phyloP scores from a whole-genome alignment of 2,888 invertebrate species.

The Nineta flava region DNA sequence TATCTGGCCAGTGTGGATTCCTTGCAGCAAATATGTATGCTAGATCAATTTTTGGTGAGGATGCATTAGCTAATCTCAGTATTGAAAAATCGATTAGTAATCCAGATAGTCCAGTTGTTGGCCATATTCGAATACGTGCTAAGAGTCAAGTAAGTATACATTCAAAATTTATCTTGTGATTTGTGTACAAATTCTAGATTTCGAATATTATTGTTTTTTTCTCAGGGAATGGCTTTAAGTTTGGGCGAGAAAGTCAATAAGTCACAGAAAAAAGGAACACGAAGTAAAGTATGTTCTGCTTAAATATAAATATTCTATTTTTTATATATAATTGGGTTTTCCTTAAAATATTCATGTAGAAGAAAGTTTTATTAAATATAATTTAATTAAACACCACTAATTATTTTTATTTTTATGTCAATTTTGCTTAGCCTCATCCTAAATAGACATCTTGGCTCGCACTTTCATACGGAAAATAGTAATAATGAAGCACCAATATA shows the following conservation, averaged over 20 bases:
- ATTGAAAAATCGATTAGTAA: constrained; percentile 90
- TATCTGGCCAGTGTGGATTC: constrained; percentile 96
- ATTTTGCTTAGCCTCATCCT: too few relatives aligned
- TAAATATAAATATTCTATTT: constrained; percentile 12
- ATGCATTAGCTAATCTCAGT: constrained; percentile 96
- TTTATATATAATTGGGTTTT: neutral
- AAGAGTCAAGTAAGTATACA: constrained; percentile 75
- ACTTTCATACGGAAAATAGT: too few relatives aligned
- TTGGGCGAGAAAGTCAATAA: constrained; percentile 96
- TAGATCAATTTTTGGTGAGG: constrained; percentile 94
- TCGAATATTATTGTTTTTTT: constrained; percentile 16
- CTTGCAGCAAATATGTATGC: constrained; percentile 99
- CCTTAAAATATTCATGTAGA: neutral
- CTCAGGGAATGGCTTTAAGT: constrained; percentile 94
- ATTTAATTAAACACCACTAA: too few relatives aligned
- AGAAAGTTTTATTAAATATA: too few relatives aligned
- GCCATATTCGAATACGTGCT: constrained; percentile 94
- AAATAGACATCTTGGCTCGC: too few relatives aligned
- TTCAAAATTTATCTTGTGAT: neutral
- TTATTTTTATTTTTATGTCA: too few relatives aligned
- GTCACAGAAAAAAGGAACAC: constrained; percentile 55
- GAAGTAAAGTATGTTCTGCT: constrained; percentile 29
- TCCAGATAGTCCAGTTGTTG: constrained; percentile 75
- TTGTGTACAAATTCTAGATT: neutral
- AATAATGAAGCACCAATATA: too few relatives aligned